Evolutionary conservation across 1,140 invertebrate genomes (phyloP), one percentile per base, ranked within the genome.

Genomic region (Phenacoccus solenopsis): DNA sequence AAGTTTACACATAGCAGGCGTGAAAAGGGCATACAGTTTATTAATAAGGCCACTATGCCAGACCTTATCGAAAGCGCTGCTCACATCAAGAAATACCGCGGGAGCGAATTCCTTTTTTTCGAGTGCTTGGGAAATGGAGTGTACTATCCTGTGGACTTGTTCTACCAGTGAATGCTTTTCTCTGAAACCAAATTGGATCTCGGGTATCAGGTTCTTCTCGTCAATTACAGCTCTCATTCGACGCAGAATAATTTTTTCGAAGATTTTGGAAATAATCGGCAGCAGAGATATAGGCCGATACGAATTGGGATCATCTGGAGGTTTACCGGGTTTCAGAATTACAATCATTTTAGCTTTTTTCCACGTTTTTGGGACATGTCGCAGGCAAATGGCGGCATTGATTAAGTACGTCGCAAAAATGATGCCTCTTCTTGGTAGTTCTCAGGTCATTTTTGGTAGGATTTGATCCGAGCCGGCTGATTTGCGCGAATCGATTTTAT

Each of bases 171-270:
- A 76, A 49, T 77, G 75, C 0, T 73, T 72, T 16, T 70, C 10
- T 57, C 75, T 70, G 69, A 79, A 79, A 0, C 78, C 78, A 32
- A 75, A 76, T 61, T 79, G 77, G 67, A 78, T 75, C 1, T 72
- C 21, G 10, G 78, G 75, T 30, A 78, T 74, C 35, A 74, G 21
- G 64, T 71, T 38, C 3, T 69, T 57, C 5, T 72, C 38, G 69
- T 56, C 28, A 22, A 74, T 67, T 28, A 73, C 64, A 30, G 24
- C 9, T 35, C 20, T 21, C 16, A 77, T 59, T 69, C 74, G 73
- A 59, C 72, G 74, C n/a, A 76, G 67, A 10, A 79, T 20, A 12
- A 77, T 38, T 59, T 73, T 76, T 61, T 78, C 75, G 69, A 78
- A 74, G 10, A 76, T 79, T n/a, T n/a, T n/a, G n/a, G n/a, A n/a